Evolutionary conservation across 1,140 invertebrate species (phyloP).

Genomic region (Gyrodactylus bullatarudis): DNA sequence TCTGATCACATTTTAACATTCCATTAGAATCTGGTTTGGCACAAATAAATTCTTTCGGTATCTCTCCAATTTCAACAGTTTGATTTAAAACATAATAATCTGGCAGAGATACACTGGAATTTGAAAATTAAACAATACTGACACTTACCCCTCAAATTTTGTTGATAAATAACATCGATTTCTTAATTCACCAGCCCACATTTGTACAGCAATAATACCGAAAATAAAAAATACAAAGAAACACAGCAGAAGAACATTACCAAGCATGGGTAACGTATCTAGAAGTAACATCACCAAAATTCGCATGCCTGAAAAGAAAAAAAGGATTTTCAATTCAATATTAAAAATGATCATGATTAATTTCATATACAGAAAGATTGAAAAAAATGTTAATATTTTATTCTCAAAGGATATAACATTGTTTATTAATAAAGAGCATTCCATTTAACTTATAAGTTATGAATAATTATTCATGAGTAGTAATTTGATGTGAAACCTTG

Average conservation of each 20-base stretch:
- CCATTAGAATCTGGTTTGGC: constrained; percentile 60
- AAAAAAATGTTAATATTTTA: not conserved
- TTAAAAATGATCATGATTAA: not conserved
- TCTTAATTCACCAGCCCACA: constrained; percentile 79
- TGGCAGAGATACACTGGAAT: constrained; percentile 4
- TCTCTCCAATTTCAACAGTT: constrained; percentile 29
- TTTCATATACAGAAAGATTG: not conserved
- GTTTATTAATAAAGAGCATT: not conserved
- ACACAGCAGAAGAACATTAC: constrained; percentile 80
- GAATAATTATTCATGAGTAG: too few species aligned
- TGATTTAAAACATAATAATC: constrained; percentile 6
- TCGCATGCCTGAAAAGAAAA: constrained; percentile 43
- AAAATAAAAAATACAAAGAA: constrained; percentile 99
- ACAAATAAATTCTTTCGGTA: constrained; percentile 65
- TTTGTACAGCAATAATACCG: constrained; percentile 88
- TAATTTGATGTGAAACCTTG: too few species aligned
- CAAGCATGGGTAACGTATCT: constrained; percentile 90
- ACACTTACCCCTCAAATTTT: not conserved
- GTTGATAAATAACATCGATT: constrained; percentile 49
- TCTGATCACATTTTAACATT: constrained; percentile 55
- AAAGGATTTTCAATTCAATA: not conserved
- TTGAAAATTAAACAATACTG: constrained; percentile 6
- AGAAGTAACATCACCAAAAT: constrained; percentile 90
- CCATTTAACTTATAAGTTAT: too few species aligned
- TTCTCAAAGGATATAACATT: not conserved